Base-by-base conservation (phyloP, 2,113 vertebrate genomes). In the Loxodonta africana region DNA sequence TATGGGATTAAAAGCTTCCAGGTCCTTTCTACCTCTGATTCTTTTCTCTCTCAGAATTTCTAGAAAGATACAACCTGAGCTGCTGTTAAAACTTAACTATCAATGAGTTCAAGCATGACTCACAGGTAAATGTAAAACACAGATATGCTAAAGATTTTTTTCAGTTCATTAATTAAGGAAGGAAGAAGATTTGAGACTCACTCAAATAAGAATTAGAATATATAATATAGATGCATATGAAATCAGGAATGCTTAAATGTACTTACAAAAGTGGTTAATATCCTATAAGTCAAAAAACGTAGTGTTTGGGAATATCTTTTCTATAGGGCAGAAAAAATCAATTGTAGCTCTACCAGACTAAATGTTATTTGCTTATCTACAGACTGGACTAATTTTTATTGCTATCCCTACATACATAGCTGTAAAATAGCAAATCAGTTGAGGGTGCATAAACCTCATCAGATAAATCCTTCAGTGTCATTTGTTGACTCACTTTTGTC, bases 161-260 rank as follows among this genome's bases (percentile, higher is more conserved):
- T 48, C 28, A 84, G 37, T 84, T 86, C 41, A 65, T 57, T 86
- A 87, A 89, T 63, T 90, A 86, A 81, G 84, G 23, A 85, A 91
- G 25, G 15, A 73, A 93, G 41, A 65, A 65, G 8, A 48, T 67
- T 41, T 78, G 37, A 76, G n/a, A 91, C 12, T 14, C 74, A 17
- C 60, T 86, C 57, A 76, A 26, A 30, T 67, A 53, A 67, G 1
- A 91, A 69, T 65, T 33, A 71, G n/a, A 37, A 48, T 57, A n/a
- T 25, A 71, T 5, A 28, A 21, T 2, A 81, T 26, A 87, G 18
- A 18, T 37, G 17, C 8, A 88, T 53, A 37, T 17, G 37, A 17
- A 74, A 78, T 60, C 10, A 87, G 10, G 25, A 60, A 77, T 88
- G 21, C 51, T 82, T 87, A 60, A 48, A 48, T 76, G 57, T 60